Conservation (phyloP, 2,113 vertebrate genomes). For the Brachypteracias leptosomus region DNA sequence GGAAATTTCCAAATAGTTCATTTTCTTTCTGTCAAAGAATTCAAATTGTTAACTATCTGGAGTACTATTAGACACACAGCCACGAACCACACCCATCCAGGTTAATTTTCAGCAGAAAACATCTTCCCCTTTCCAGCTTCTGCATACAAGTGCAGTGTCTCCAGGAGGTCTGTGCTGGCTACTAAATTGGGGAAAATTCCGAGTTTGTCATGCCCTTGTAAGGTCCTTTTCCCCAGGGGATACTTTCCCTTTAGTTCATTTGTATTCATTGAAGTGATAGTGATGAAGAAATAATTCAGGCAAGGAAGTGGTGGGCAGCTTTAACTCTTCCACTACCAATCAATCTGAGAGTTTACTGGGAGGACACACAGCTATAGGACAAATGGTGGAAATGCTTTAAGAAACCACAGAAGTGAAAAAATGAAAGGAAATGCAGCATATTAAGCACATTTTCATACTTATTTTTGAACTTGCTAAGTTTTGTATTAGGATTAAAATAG, state of each 20-base stretch:
- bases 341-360: neutral
- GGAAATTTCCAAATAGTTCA: neutral
- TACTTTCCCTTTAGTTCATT: neutral
- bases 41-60: neutral
- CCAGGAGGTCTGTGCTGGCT: neutral
- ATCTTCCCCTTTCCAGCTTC: neutral
- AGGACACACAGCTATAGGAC: rapidly evolving
- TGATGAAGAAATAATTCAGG: neutral
- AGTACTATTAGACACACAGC: neutral
- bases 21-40: neutral
- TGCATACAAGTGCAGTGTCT: neutral
- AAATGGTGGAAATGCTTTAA: neutral
- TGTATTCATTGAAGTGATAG: neutral
- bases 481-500: neutral
- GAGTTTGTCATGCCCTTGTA: neutral
- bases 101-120: neutral
- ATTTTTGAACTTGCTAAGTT: neutral
- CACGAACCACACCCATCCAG: neutral
- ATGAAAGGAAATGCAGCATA: neutral
- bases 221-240: neutral
- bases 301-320: neutral
- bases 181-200: neutral
- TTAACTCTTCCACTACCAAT: neutral
- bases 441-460: neutral
- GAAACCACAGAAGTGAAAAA: neutral